Conservation (phyloP, 2,113 vertebrate species). For the Elgaria multicarinata region DNA sequence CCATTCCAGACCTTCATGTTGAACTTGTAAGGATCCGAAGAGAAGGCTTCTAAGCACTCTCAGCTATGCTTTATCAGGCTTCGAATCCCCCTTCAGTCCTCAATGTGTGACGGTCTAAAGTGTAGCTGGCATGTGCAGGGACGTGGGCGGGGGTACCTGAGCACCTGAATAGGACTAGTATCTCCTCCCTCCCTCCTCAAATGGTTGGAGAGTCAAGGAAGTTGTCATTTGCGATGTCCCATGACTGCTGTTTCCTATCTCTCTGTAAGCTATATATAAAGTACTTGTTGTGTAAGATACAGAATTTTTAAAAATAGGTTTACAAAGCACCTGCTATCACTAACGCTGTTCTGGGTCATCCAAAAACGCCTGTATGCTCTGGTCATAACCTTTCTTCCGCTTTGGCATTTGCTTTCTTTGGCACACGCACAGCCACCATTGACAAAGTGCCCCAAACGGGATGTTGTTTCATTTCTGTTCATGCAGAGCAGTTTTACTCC, state of each 20-base stretch:
- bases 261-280: background rate
- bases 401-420: background rate
- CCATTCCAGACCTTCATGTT: no score
- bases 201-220: background rate
- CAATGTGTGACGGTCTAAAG: background rate
- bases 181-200: background rate
- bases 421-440: background rate
- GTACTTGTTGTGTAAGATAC: background rate
- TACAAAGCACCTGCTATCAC: background rate
- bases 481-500: background rate
- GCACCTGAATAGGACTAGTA: background rate
- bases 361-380: rapidly evolving
- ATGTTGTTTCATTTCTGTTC: background rate
- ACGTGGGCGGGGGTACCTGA: background rate
- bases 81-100: background rate
- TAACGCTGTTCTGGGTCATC: rapidly evolving
- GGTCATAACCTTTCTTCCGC: background rate
- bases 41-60: no score
- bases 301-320: background rate
- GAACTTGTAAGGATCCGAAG: no score
- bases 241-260: background rate
- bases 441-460: background rate
- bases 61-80: background rate
- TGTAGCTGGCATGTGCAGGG: background rate
- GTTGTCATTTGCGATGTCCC: no score